phyloP scores from a whole-genome alignment of 2,797 vertebrate species.

The Hypotaenidia philippensis region DNA sequence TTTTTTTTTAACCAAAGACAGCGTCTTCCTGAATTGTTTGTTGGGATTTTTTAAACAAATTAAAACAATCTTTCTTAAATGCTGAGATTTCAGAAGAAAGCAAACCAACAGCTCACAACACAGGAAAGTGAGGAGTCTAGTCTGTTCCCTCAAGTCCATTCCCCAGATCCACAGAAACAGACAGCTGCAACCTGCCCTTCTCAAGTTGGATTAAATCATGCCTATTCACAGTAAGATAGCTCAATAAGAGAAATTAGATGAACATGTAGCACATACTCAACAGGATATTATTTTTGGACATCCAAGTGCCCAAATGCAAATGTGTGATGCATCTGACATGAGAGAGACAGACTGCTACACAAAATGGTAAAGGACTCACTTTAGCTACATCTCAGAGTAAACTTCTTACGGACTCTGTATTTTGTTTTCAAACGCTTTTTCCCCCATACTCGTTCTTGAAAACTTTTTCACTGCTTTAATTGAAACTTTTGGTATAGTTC shows the following conservation, averaged over 20 bases:
- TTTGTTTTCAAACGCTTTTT: neutral
- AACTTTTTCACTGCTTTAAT: neutral
- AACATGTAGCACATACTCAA: neutral
- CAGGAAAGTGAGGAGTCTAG: neutral
- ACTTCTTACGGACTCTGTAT: accelerated
- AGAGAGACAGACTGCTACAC: neutral
- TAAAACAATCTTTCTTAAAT: neutral
- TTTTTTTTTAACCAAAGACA: accelerated
- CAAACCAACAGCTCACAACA: neutral
- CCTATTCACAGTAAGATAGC: accelerated
- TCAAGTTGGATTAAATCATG: neutral
- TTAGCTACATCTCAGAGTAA: neutral
- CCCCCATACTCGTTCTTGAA: neutral
- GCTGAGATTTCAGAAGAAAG: neutral
- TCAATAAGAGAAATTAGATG: neutral
- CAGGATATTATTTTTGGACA: neutral
- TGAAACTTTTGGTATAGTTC: neutral
- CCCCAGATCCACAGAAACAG: neutral
- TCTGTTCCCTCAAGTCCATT: accelerated
- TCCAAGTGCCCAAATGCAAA: neutral
- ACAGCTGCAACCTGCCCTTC: neutral
- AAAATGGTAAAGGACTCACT: neutral
- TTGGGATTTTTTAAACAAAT: neutral
- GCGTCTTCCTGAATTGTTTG: neutral
- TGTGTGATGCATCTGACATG: accelerated